Evolutionary conservation across 2,888 invertebrate species (phyloP), one percentile per base, ranked within the genome.

Genomic region (Cantharis rustica): DNA sequence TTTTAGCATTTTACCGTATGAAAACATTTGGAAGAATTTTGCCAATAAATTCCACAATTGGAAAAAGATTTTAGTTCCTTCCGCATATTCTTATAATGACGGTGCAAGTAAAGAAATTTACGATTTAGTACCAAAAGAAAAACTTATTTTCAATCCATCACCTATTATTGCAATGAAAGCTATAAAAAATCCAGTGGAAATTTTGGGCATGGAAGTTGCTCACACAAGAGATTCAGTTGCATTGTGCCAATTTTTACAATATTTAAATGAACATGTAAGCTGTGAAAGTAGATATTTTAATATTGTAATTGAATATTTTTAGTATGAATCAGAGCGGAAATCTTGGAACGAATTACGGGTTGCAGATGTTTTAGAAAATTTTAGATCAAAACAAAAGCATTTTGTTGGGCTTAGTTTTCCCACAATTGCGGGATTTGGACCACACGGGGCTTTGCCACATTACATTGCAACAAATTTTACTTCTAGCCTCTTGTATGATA

Each of bases 201-300:
- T 92, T 17, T 89, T 90, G 71, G 96, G 96, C 68, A 97, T 98
- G 96, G 91, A 92, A 81, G 91, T 89, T 71, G 95, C 97, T 0
- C 96, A 98, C 86, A 89, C 97, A 71, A 91, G 95, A 71, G 98
- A 99, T 88, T 97, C 95, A 0, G 95, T 94, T 0, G 96, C 96
- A 0, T 92, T 98, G 89, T 96, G 97, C 86, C 95, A 96, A 83
- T 95, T 96, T 81, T 91, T 98, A 81, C 91, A 92, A 15, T 93
- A 93, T 86, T 88, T 95, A 73, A 94, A 95, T 86, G 89, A 91
- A 73, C 90, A 91, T 86, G 92, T 93, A 82, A 84, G 89, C 9
- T 23, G 0, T 9, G 23, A 23, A 23, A 23, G 23, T 9, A 23
- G 23, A 9, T 9, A 2, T 17, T 3, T 1, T 17, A 17, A 23